A percentile compares a stretch with the other conserved stretches of the same genome.
Evolutionary conservation across 2,113 vertebrate species (phyloP).

Genomic region (Psittacula cyanocephala): DNA sequence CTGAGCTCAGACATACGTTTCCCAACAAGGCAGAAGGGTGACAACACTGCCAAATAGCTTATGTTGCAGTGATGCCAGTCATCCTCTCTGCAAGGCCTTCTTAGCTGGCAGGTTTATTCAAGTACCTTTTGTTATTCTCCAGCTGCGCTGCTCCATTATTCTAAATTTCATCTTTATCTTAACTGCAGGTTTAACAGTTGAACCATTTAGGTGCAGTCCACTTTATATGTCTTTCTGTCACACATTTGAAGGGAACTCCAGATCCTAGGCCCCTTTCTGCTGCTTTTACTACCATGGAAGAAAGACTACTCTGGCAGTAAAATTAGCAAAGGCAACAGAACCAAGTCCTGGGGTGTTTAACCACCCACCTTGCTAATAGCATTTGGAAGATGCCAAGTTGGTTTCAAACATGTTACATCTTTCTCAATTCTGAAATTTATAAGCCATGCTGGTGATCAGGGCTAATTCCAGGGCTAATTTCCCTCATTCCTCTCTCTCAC

Average conservation of each 20-base stretch:
- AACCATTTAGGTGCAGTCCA: background rate
- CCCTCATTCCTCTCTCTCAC: background rate
- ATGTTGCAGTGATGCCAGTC: background rate
- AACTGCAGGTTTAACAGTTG: background rate
- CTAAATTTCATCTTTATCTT: background rate
- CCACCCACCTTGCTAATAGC: background rate
- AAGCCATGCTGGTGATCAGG: fast-evolving
- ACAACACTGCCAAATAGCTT: background rate
- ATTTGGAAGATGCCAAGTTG: background rate
- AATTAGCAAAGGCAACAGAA: background rate
- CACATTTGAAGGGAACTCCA: background rate
- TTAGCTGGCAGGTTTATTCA: background rate
- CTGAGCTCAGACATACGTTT: background rate
- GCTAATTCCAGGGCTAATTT: background rate
- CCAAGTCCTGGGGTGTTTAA: fast-evolving
- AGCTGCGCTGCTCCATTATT: background rate
- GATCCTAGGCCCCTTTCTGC: background rate
- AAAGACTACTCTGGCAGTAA: background rate
- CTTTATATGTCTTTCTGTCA: background rate
- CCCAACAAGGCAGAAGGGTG: background rate
- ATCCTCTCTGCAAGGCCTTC: background rate
- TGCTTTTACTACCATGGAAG: background rate
- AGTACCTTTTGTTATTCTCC: background rate
- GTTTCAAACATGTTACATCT: background rate
- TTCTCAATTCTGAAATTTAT: background rate